Evolutionary conservation across 2,113 vertebrate species (phyloP), one percentile per base, ranked within the genome.

Genomic region (Solea senegalensis): DNA sequence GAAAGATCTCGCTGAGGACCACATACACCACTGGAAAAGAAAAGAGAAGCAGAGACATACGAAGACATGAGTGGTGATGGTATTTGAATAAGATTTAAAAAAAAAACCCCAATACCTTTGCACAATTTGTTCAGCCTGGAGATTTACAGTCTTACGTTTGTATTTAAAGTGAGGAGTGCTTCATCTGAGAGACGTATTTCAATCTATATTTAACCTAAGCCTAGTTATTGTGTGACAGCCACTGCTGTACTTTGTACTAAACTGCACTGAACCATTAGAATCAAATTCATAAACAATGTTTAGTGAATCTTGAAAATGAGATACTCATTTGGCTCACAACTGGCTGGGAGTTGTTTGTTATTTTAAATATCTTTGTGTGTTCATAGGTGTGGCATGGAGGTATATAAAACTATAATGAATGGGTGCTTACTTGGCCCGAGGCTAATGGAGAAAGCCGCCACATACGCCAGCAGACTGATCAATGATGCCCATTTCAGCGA

Each of bases 1-100:
- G 97, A 68, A 98, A 99, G 82, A 99, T 97, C 90, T 98, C 97
- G 16, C 97, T 98, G 83, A 98, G 80, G 52, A 99, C 92, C 74
- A 99, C 88, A 86, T 98, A 98, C 28, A 95, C 95, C 96, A 99
- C 97, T 99, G 81, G 71, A 72, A 45, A 27, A 88, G 7, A 21
- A 21, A 21, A 21, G 45, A 55, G 79, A 78, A 52, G 70, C 56
- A 61, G 41, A 78, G 16, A 69, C 49, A 48, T 0, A 46, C 0
- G 15, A 8, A n/a, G 11, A 11, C n/a, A 16, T 26, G 12, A 12
- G 12, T 7, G 12, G 52, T 28, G 21, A 49, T 7, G 51, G 40
- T 28, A 45, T 12, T 45, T 9, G 8, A 45, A 9, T 45, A 12
- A 10, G 9, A 45, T 5, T 5, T 45, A 45, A 9, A 10, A 5